A percentile compares a stretch with the other conserved stretches of the same genome.
phyloP scores from a whole-genome alignment of 2,888 invertebrate genomes.

The Agrochola circellaris region DNA sequence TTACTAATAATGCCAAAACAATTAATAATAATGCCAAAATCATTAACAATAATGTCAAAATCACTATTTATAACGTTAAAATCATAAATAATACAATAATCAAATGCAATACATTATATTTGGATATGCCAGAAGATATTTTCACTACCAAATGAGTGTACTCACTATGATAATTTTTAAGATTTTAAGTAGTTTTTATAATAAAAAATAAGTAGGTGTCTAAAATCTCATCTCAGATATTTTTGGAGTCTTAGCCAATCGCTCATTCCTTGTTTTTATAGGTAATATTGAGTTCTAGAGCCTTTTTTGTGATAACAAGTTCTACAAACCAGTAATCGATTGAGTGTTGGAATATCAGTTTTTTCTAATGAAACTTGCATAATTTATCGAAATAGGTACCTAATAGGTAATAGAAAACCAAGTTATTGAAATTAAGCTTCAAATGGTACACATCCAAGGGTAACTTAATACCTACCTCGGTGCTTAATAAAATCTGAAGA shows the following conservation, averaged over 20 bases:
- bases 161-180: not conserved
- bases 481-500: not conserved
- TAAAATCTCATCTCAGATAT: too few relatives aligned
- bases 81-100: too few relatives aligned
- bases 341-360: slow-evolving; percentile 18
- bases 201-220: not conserved
- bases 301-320: slow-evolving; percentile 27
- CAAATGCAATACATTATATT: not conserved
- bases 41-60: too few relatives aligned
- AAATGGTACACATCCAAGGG: too few relatives aligned
- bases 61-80: too few relatives aligned
- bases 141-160: not conserved
- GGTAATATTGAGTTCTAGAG: not conserved
- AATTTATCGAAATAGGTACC: not conserved
- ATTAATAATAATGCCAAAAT: too few relatives aligned
- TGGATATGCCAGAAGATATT: not conserved
- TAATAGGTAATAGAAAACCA: not conserved
- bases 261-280: slow-evolving; percentile 17
- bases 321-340: slow-evolving; percentile 23
- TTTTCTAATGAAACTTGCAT: slow-evolving; percentile 10
- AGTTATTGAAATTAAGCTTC: not conserved
- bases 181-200: not conserved
- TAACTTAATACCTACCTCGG: too few relatives aligned
- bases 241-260: not conserved
- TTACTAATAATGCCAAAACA: too few relatives aligned